These are phyloP conservation scores for Lycocerus yunnanus DNA, from an alignment of 2,888 invertebrate genomes.

Conservation along the genomic window DNA sequence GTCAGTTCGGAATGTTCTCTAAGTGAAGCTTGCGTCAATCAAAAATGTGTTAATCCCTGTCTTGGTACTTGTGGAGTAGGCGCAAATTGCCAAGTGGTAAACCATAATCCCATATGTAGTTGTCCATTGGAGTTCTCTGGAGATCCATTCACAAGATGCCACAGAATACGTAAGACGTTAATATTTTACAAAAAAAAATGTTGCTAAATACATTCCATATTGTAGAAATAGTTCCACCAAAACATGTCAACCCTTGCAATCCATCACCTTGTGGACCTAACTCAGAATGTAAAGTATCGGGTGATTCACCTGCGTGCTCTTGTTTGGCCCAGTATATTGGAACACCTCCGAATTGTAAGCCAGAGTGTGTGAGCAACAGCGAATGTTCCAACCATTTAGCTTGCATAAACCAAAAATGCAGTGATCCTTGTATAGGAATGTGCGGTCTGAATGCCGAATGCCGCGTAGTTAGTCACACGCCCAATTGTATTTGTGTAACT, in stretches of 20 bases:
- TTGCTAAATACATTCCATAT: background rate
- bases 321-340: slow-evolving; percentile 58
- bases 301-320: slow-evolving; percentile 60
- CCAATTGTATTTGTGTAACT: slow-evolving; percentile 64
- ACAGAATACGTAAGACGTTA: slow-evolving; percentile 53
- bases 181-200: too few species aligned
- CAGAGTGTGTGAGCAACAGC: slow-evolving; percentile 73
- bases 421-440: slow-evolving; percentile 71
- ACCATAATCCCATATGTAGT: slow-evolving; percentile 64
- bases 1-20: slow-evolving; percentile 62
- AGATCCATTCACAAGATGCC: slow-evolving; percentile 71
- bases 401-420: slow-evolving; percentile 75
- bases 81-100: slow-evolving; percentile 62
- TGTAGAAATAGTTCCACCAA: slow-evolving; percentile 29
- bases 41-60: slow-evolving; percentile 66
- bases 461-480: slow-evolving; percentile 74
- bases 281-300: slow-evolving; percentile 54
- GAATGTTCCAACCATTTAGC: slow-evolving; percentile 73
- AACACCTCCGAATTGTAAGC: slow-evolving; percentile 59
- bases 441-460: slow-evolving; percentile 77
- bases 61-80: slow-evolving; percentile 61
- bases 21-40: slow-evolving; percentile 62
- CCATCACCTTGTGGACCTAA: slow-evolving; percentile 59
- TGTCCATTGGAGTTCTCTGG: slow-evolving; percentile 61
- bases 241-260: slow-evolving; percentile 54